Percentiles rank a stretch among this genome's conserved stretches.
phyloP scores from a whole-genome alignment of 2,888 invertebrate genomes.

The Sphaerophoria rueppellii region DNA sequence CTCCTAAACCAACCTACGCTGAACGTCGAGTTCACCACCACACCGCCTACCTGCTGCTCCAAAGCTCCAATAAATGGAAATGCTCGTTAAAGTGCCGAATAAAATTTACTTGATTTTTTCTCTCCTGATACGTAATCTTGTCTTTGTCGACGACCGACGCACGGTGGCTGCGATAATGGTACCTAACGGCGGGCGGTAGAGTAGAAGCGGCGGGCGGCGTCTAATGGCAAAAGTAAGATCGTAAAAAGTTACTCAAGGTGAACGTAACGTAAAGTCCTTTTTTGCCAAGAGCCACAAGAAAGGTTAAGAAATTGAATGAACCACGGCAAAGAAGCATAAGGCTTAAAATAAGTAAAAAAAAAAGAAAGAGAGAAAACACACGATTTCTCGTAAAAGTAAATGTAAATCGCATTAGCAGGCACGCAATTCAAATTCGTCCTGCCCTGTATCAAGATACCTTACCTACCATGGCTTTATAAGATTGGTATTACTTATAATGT shows the following conservation, averaged over 20 bases:
- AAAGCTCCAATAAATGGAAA: constrained; percentile 43
- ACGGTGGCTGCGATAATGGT: not conserved
- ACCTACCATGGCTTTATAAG: not conserved
- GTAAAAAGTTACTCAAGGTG: constrained; percentile 63
- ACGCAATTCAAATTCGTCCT: constrained; percentile 56
- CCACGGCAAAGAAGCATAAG: constrained; percentile 41
- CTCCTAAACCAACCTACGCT: constrained; percentile 8
- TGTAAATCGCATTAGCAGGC: constrained; percentile 69
- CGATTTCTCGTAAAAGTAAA: constrained; percentile 58
- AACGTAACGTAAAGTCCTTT: not conserved
- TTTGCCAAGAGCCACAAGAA: not conserved
- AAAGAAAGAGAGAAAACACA: constrained; percentile 15
- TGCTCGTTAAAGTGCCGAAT: constrained; percentile 61
- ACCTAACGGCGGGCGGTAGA: too few species aligned
- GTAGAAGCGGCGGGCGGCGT: constrained; percentile 17
- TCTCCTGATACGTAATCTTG: constrained; percentile 60
- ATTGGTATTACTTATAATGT: not conserved
- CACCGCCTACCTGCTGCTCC: constrained; percentile 7
- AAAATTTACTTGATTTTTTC: constrained; percentile 63
- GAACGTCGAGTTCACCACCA: too few species aligned
- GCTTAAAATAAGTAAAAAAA: constrained; percentile 1
- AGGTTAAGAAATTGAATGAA: constrained; percentile 36
- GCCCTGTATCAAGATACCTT: not conserved
- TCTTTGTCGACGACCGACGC: constrained; percentile 51
- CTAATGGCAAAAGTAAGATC: constrained; percentile 63